These are phyloP conservation scores for Brachypteracias leptosomus DNA, from an alignment of 2,113 vertebrate genomes.

Conservation along the genomic window DNA sequence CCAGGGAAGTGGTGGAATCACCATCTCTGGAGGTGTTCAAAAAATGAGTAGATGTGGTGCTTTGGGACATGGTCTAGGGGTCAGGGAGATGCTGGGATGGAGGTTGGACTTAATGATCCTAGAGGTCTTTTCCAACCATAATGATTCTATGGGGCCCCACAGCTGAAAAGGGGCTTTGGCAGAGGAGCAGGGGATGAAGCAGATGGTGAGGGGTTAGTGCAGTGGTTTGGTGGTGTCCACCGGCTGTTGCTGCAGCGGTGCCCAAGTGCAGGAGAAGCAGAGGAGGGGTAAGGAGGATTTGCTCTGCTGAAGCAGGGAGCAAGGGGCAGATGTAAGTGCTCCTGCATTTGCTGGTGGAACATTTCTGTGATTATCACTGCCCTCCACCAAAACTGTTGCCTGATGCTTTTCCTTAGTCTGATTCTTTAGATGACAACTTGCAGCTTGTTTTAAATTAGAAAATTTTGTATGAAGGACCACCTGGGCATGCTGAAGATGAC, in stretches of 20 bases:
- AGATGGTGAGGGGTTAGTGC: fast-evolving
- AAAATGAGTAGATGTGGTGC: too few relatives aligned
- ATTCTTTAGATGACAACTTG: neutral
- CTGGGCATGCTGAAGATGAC: neutral
- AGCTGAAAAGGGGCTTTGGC: neutral
- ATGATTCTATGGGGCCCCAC: fast-evolving
- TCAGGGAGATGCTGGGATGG: too few relatives aligned
- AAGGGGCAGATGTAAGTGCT: neutral
- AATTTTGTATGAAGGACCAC: neutral
- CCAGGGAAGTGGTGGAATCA: too few relatives aligned
- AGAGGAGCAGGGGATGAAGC: neutral
- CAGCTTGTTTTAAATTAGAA: neutral
- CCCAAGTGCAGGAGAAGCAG: neutral
- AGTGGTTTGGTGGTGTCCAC: neutral
- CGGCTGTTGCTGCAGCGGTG: neutral
- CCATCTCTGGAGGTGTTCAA: too few relatives aligned
- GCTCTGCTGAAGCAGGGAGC: neutral
- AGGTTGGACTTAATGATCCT: too few relatives aligned
- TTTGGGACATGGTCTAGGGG: too few relatives aligned
- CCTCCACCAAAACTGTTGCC: neutral
- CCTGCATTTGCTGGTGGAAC: neutral
- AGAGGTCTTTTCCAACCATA: too few relatives aligned
- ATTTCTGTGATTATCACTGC: neutral
- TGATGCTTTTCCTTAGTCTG: neutral
- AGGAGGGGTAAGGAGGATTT: neutral